Conservation (phyloP, 2,113 vertebrate species). For the Carassius carassius region DNA sequence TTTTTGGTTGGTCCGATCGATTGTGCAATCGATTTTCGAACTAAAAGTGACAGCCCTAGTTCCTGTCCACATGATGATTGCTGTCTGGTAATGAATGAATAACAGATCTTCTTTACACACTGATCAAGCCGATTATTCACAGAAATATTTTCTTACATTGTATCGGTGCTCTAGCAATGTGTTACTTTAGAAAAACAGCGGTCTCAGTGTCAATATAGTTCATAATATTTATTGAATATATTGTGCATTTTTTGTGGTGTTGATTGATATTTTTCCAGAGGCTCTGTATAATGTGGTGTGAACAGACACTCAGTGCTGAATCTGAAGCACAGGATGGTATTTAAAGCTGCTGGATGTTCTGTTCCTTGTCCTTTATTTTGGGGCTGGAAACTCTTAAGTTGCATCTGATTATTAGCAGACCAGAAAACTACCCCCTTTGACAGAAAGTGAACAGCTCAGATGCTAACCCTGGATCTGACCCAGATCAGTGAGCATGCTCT, state of each 20-base stretch:
- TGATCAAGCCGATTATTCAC: background rate
- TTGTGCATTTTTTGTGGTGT: too few species aligned
- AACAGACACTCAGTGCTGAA: background rate
- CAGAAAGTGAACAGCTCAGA: background rate
- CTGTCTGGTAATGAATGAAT: background rate
- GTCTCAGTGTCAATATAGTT: background rate
- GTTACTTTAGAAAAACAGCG: background rate
- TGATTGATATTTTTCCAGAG: too few species aligned
- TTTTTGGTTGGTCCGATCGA: too few species aligned
- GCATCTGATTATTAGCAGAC: background rate
- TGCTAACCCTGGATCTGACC: conserved; percentile 16
- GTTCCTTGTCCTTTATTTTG: background rate
- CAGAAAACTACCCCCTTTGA: background rate
- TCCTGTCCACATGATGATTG: too few species aligned
- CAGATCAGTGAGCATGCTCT: conserved; percentile 2
- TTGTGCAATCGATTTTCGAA: too few species aligned
- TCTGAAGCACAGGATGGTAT: background rate
- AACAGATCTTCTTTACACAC: background rate
- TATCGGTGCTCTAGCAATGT: background rate
- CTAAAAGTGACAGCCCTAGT: too few species aligned
- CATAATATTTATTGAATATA: background rate
- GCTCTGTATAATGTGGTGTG: background rate
- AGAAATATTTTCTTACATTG: background rate
- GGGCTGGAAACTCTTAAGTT: background rate
- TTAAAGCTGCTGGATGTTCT: background rate